Evolutionary conservation across 2,888 invertebrate genomes (phyloP).

Genomic region (Hydroisotoma schaefferi): DNA sequence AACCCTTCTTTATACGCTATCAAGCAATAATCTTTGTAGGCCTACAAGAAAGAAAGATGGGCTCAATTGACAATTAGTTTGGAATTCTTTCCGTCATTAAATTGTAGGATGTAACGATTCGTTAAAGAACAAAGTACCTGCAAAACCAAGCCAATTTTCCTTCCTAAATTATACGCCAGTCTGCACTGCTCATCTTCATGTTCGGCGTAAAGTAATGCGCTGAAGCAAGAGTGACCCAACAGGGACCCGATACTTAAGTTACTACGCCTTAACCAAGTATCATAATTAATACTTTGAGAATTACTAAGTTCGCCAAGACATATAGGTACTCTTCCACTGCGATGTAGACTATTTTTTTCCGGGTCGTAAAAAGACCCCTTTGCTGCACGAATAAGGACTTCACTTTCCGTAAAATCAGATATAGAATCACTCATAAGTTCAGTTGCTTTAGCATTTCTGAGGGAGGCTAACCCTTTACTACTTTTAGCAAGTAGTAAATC

Average conservation of each 20-base stretch:
- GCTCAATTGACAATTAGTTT: too few relatives aligned
- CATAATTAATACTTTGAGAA: conserved; percentile 9
- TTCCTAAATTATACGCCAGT: conserved; percentile 35
- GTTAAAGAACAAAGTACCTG: too few relatives aligned
- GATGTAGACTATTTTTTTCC: not conserved
- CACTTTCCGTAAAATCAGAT: conserved; percentile 44
- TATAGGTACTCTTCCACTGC: not conserved
- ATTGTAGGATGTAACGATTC: too few relatives aligned
- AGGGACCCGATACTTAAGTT: conserved; percentile 35
- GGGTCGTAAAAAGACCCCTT: not conserved
- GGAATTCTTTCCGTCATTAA: too few relatives aligned
- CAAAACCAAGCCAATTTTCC: conserved; percentile 35
- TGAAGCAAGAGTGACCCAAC: conserved; percentile 36
- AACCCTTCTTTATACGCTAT: conserved; percentile 6
- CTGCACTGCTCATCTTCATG: conserved; percentile 30
- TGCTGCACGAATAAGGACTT: conserved; percentile 24
- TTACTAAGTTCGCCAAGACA: not conserved
- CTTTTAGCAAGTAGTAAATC: conserved; percentile 39
- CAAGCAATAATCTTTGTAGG: conserved; percentile 3
- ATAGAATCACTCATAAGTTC: conserved; percentile 45
- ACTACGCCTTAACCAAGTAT: conserved; percentile 34
- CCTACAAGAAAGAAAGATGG: too few relatives aligned
- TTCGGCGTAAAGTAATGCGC: conserved; percentile 30
- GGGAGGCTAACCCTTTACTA: conserved; percentile 34
- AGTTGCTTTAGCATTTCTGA: conserved; percentile 38